Conservation (phyloP, 2,113 vertebrate species). For the Equus przewalskii region DNA sequence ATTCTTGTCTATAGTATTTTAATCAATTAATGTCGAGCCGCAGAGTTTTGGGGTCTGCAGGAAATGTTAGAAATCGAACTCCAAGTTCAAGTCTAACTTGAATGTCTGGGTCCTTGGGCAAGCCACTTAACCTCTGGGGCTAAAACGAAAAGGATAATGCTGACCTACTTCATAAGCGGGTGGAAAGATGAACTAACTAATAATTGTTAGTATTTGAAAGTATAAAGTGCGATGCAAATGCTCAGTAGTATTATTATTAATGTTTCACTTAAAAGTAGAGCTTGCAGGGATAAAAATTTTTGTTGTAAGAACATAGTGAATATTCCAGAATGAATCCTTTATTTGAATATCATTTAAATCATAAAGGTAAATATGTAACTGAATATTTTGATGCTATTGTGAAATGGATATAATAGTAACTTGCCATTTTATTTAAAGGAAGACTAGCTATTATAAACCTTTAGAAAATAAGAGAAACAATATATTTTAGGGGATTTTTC, state of each 20-base stretch:
- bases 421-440: background rate
- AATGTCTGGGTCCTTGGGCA: background rate
- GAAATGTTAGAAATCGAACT: background rate
- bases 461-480: background rate
- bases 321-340: constrained; percentile 32
- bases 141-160: background rate
- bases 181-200: constrained; percentile 22
- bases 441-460: background rate
- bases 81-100: background rate
- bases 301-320: background rate
- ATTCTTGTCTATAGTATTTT: background rate
- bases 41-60: background rate
- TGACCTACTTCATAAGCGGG: background rate
- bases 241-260: constrained; percentile 6
- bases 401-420: background rate
- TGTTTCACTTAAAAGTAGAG: constrained; percentile 54
- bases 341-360: constrained; percentile 54
- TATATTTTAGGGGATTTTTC: background rate
- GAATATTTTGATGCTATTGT: background rate
- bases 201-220: background rate
- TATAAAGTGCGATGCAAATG: background rate
- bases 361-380: background rate
- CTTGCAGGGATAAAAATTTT: constrained; percentile 28
- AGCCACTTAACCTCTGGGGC: background rate
- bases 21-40: background rate